Percentiles rank a stretch among this genome's conserved stretches.
phyloP scores from a whole-genome alignment of 2,113 vertebrate species.

The Paramormyrops kingsleyae region DNA sequence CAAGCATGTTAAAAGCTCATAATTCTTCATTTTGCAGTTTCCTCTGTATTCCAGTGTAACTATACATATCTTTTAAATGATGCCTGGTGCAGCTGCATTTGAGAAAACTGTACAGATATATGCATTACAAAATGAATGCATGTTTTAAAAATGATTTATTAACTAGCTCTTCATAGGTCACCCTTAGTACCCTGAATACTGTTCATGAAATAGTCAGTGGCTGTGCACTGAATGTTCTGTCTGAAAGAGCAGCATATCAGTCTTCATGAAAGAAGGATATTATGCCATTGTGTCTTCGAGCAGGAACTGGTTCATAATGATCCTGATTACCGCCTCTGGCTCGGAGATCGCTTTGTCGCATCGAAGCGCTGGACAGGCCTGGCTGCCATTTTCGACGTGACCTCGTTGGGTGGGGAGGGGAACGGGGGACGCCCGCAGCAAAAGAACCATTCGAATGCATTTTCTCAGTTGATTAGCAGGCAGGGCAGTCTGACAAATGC shows the following conservation, averaged over 20 bases:
- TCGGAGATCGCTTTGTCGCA: constrained; percentile 11
- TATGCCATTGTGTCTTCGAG: constrained; percentile 11
- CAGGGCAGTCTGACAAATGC: constrained; percentile 8
- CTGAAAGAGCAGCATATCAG: background rate
- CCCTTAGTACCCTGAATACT: background rate
- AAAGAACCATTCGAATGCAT: background rate
- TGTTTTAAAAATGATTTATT: background rate
- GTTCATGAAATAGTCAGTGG: background rate
- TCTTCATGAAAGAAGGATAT: constrained; percentile 13
- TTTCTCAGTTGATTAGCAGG: constrained; percentile 22
- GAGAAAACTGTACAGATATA: background rate
- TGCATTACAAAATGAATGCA: background rate
- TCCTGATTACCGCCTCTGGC: constrained; percentile 10
- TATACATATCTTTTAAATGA: background rate
- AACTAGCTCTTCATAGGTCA: background rate
- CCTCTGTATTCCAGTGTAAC: background rate
- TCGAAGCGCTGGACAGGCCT: constrained; percentile 11
- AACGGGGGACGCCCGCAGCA: background rate
- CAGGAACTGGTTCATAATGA: background rate
- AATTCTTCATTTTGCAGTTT: background rate
- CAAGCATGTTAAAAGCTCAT: background rate
- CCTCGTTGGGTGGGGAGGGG: background rate
- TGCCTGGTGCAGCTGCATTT: background rate
- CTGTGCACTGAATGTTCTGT: background rate
- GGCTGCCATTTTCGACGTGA: constrained; percentile 6